Evolutionary conservation across 2,888 invertebrate species (phyloP).

Genomic region (Papilio protenor): DNA sequence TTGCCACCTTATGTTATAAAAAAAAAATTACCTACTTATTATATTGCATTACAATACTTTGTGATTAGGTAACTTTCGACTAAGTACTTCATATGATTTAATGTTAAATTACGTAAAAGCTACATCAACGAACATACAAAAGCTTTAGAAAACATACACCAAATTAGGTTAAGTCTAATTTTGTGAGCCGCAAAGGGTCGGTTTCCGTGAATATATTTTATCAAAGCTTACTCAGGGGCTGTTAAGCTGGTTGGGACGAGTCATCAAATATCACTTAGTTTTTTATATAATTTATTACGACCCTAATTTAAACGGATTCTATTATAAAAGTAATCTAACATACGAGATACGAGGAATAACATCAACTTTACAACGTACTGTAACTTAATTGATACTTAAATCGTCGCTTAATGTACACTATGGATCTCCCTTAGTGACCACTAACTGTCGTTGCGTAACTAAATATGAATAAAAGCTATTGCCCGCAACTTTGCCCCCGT

Average conservation of each 20-base stretch:
- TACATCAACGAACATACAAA: neutral
- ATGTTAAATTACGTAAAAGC: neutral
- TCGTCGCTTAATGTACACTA: neutral
- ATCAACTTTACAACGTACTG: neutral
- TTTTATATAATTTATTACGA: conserved; percentile 11
- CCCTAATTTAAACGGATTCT: neutral
- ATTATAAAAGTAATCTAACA: conserved; percentile 5
- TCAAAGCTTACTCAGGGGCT: conserved; percentile 18
- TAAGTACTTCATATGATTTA: neutral
- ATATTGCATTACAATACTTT: neutral
- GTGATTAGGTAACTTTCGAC: neutral
- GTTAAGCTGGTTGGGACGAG: conserved; percentile 3
- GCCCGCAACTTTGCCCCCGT: too few relatives aligned
- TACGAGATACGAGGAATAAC: neutral
- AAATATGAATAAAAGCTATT: too few relatives aligned
- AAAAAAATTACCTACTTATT: neutral
- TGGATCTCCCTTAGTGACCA: neutral
- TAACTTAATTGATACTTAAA: neutral
- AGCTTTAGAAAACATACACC: conserved; percentile 3
- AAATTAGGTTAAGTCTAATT: conserved; percentile 12
- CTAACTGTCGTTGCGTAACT: too few relatives aligned
- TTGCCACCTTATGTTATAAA: too few relatives aligned
- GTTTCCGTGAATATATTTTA: conserved; percentile 14
- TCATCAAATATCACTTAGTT: conserved; percentile 18
- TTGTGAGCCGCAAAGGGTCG: neutral